Evolutionary conservation across 1,140 invertebrate species (phyloP), one percentile per base, ranked within the genome.

Genomic region (Zaprionus vittiger): DNA sequence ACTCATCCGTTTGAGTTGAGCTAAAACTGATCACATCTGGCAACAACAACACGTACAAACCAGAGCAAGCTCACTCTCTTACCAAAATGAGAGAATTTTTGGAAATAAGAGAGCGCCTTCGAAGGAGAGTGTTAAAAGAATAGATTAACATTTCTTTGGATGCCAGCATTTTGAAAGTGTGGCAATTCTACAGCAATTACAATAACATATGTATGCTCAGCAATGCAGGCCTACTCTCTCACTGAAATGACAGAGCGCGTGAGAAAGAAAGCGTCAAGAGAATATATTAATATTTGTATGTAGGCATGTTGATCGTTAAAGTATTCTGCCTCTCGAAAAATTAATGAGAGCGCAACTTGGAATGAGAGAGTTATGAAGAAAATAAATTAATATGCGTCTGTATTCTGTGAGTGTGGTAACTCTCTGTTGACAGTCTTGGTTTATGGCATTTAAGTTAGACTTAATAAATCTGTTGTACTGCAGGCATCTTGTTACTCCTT

Each of bases 311-410:
- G 7, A 31, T 31, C 2, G 2, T 31, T 2, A 31, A 9, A 31
- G n/a, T n/a, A n/a, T n/a, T n/a, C n/a, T n/a, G n/a, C n/a, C 7
- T 1, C 38, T n/a, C 5, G 0, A 0, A 15, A 4, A 6, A 14
- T 14, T 28, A 9, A 28, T 28, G 7, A 28, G 28, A 31, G 0
- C 24, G 24, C 0, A 38, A 0, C 4, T 38, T 38, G 11, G 14
- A 38, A 38, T 38, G 2, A 38, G 38, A 41, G 38, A 14, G 4
- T 41, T 4, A 34, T 11, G 2, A 11, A 34, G 9, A 11, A 34
- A 34, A 34, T 34, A 3, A 34, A 34, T 34, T 34, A 41, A 7
- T 41, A 41, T 41, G n/a, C 31, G 0, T 47, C 2, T 7, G 7
- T 47, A 47, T 17, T 47, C 15, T 17, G n/a, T 9, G 7, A 9